Evolutionary conservation across 2,888 invertebrate genomes (phyloP), one percentile per base, ranked within the genome.

Genomic region (Teleiodes luculella): DNA sequence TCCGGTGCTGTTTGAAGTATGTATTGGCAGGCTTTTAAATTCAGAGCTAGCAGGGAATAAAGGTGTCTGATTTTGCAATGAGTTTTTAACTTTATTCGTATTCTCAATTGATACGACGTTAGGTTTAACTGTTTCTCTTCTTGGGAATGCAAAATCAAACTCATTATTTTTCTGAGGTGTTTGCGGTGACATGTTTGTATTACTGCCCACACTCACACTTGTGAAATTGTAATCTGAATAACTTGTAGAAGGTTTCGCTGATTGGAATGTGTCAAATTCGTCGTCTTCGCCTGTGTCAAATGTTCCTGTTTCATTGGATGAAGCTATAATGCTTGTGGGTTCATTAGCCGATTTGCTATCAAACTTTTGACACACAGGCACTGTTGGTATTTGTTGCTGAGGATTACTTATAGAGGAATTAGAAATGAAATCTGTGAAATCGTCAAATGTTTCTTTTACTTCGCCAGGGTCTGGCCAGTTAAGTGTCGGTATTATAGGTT

Each of bases 401-500:
- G 64, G 65, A 8, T 74, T 72, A 62, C 62, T 62, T 70, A 74
- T 74, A 39, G 76, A 55, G 13, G 80, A 67, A 63, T 66, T 80
- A 18, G 83, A 78, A 37, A 83, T 67, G 58, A 88, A 86, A 59
- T 88, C 86, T 7, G 88, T 74, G 62, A 89, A 89, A 61, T 86
- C 85, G 46, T 86, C 83, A 70, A 86, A 89, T 1, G 78, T 80
- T 57, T 78, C 83, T 63, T 86, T 89, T 0, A 90, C 83, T 67
- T 90, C 81, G 4, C 90, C 90, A 55, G 90, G 90, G 57, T 85
- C 82, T 11, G 90, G 90, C 90, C 90, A 90, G 59, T 90, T 90
- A 28, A 90, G 69, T n/a, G 81, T 79, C 8, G 90, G 89, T 60
- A 83, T 77, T 11, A 75, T 64, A 1, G 84, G 82, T 59, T 86